Percentiles rank a stretch among this genome's conserved stretches.
phyloP scores from a whole-genome alignment of 2,888 invertebrate species.

The Dryocosmus kuriphilus region DNA sequence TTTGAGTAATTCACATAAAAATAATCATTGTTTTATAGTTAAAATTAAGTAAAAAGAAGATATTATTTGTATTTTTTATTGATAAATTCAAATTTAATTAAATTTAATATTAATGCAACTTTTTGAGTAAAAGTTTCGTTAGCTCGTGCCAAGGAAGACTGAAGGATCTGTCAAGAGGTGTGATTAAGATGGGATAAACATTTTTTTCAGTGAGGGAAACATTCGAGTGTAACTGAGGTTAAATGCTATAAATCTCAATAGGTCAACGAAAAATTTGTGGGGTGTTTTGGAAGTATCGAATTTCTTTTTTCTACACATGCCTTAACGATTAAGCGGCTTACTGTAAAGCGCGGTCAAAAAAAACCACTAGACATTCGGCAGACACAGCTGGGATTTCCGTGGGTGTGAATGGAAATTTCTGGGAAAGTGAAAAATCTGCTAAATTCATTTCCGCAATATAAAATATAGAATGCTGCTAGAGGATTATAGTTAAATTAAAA shows the following conservation, averaged over 20 bases:
- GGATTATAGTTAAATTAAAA: too few relatives aligned
- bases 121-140: background rate
- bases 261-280: constrained; percentile 44
- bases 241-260: constrained; percentile 51
- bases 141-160: background rate
- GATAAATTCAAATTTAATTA: too few relatives aligned
- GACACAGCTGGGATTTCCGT: constrained; percentile 47
- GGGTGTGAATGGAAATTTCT: constrained; percentile 57
- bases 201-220: background rate
- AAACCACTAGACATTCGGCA: constrained; percentile 60
- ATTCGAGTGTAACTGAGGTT: background rate
- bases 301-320: constrained; percentile 74
- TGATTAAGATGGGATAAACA: background rate
- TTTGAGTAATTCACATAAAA: background rate
- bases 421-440: constrained; percentile 16
- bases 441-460: constrained; percentile 41
- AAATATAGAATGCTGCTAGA: background rate
- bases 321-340: constrained; percentile 63
- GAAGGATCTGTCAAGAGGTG: background rate
- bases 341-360: constrained; percentile 40
- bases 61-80: background rate
- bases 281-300: constrained; percentile 66
- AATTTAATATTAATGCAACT: too few relatives aligned
- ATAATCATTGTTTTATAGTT: background rate
- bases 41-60: background rate